Evolutionary conservation across 2,113 vertebrate genomes (phyloP).

Genomic region (Bagarius yarrelli): DNA sequence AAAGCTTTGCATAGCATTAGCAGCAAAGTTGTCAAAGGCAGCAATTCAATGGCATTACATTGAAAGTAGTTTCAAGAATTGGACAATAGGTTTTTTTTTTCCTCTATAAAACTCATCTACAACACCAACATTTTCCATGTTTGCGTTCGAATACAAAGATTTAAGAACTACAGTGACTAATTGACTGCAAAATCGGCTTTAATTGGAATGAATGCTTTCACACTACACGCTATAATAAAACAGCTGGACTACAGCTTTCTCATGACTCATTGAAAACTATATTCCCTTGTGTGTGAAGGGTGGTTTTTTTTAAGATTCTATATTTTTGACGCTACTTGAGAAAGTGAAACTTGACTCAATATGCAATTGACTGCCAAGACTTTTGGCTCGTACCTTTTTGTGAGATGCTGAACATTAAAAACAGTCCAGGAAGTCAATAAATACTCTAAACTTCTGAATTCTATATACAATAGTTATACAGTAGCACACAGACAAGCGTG

Average conservation of each 20-base stretch:
- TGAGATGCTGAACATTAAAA: conserved; percentile 62
- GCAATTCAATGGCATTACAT: conserved; percentile 52
- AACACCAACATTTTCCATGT: conserved; percentile 43
- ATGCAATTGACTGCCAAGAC: not conserved
- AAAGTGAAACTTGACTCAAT: not conserved
- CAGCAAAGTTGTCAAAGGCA: conserved; percentile 70
- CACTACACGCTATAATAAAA: conserved; percentile 58
- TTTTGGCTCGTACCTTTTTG: conserved; percentile 26
- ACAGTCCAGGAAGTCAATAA: conserved; percentile 81
- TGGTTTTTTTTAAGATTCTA: conserved; percentile 40
- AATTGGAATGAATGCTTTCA: conserved; percentile 14
- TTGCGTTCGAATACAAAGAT: conserved; percentile 1
- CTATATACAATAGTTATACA: conserved; percentile 90
- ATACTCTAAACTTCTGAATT: conserved; percentile 83
- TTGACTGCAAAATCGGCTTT: conserved; percentile 37
- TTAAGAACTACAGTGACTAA: conserved; percentile 22
- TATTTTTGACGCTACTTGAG: not conserved
- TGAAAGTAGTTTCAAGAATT: conserved; percentile 1
- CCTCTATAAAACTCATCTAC: conserved; percentile 22
- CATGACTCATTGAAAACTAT: conserved; percentile 13
- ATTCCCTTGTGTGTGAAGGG: not conserved
- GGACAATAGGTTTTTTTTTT: conserved; percentile 42
- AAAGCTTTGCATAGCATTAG: conserved; percentile 68
- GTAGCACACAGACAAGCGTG: conserved; percentile 69
- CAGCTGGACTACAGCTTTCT: conserved; percentile 70